Conservation (phyloP, 2,797 vertebrate species). For the Knipowitschia caucasica region DNA sequence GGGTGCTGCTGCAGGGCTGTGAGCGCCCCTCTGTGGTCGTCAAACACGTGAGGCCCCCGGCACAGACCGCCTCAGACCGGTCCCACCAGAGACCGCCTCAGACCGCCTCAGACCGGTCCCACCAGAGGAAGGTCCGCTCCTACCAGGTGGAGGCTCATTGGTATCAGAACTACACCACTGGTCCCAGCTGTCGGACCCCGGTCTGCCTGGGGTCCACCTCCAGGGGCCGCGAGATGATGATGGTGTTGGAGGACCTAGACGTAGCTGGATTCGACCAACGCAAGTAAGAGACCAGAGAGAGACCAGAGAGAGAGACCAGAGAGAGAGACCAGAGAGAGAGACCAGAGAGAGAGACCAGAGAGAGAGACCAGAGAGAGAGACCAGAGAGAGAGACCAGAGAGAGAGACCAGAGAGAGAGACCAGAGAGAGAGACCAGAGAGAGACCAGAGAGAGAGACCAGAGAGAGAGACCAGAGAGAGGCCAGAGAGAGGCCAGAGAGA, state of each 20-base stretch:
- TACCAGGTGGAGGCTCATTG: slow-evolving; percentile 78
- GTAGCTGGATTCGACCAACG: slow-evolving; percentile 68
- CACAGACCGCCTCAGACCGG: slow-evolving; percentile 50
- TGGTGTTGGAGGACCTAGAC: slow-evolving; percentile 78
- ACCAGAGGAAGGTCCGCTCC: slow-evolving; percentile 73
- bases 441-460: too few relatives aligned
- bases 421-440: too few relatives aligned
- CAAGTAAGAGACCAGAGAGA: slow-evolving; percentile 50
- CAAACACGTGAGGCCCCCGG: slow-evolving; percentile 74
- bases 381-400: too few relatives aligned
- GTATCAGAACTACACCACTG: slow-evolving; percentile 76
- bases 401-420: too few relatives aligned
- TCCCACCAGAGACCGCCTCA: slow-evolving; percentile 56
- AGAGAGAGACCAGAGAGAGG: too few relatives aligned
- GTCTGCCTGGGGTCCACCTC: slow-evolving; percentile 67
- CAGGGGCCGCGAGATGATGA: slow-evolving; percentile 75
- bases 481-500: too few relatives aligned
- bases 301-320: too few relatives aligned
- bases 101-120: slow-evolving; percentile 67
- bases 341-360: too few relatives aligned
- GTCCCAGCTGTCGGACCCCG: slow-evolving; percentile 60
- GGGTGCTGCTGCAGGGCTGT: slow-evolving; percentile 69
- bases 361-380: too few relatives aligned
- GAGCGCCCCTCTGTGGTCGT: slow-evolving; percentile 69
- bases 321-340: too few relatives aligned